Conservation (phyloP, 1,140 invertebrate species). For the Augochlora pura region DNA sequence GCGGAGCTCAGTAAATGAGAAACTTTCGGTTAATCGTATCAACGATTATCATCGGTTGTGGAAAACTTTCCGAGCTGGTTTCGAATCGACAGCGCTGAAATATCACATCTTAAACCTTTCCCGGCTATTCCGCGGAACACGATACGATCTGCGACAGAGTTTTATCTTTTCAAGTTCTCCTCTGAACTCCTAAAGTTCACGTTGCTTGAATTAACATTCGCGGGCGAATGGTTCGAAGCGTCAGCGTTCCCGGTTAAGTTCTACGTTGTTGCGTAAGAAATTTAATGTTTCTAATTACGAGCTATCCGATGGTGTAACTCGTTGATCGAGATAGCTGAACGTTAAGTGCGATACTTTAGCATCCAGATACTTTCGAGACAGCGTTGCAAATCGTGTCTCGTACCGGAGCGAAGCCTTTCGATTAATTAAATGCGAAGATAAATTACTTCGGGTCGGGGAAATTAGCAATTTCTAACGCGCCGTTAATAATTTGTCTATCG, state of each 20-base stretch:
- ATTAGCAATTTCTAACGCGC: background rate
- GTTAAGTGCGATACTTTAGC: background rate
- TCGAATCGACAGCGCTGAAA: conserved; percentile 3
- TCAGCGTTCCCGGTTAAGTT: too few species aligned
- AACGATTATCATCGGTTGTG: conserved; percentile 30
- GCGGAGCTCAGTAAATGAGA: conserved; percentile 3
- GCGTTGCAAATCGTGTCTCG: background rate
- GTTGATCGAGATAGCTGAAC: background rate
- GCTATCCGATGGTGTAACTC: background rate
- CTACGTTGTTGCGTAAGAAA: background rate
- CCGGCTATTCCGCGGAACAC: background rate
- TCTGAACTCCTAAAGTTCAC: background rate
- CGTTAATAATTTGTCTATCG: background rate
- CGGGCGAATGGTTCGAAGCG: background rate
- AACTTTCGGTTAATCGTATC: conserved; percentile 28
- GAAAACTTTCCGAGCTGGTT: conserved; percentile 36
- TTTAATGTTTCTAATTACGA: background rate
- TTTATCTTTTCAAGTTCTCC: conserved; percentile 11
- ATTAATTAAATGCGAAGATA: background rate
- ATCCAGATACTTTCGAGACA: background rate
- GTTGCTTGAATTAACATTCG: background rate
- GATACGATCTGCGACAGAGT: conserved; percentile 32
- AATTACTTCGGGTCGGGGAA: background rate
- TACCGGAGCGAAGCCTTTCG: background rate
- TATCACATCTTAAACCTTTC: background rate